These are phyloP conservation scores for Tuta absoluta DNA, from an alignment of 2,888 invertebrate genomes.

Conservation along the genomic window DNA sequence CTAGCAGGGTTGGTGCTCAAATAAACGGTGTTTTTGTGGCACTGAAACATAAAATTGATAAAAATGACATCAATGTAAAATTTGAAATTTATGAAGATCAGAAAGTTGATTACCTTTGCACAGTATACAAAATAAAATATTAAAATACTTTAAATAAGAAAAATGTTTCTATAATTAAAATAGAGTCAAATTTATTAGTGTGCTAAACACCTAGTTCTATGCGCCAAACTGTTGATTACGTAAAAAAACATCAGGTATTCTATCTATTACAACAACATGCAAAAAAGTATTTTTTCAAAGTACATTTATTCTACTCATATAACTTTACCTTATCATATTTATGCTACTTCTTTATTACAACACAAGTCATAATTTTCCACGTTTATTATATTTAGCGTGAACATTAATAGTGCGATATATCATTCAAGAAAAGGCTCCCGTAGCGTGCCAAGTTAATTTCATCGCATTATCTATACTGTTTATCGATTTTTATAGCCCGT, in stretches of 20 bases:
- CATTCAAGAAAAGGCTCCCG: conserved; percentile 64
- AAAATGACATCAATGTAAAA: too few species aligned
- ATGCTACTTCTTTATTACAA: conserved; percentile 57
- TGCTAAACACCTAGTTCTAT: too few species aligned
- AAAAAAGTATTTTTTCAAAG: neutral
- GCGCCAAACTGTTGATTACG: too few species aligned
- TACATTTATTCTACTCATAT: neutral
- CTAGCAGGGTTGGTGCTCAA: conserved; percentile 70
- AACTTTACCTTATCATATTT: neutral
- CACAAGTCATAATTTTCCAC: conserved; percentile 68
- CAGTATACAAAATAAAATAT: too few species aligned
- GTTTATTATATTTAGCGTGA: conserved; percentile 66
- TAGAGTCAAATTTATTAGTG: too few species aligned
- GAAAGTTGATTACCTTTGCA: too few species aligned
- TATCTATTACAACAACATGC: too few species aligned
- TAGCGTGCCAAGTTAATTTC: conserved; percentile 61
- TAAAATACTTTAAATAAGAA: too few species aligned
- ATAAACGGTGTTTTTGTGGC: neutral
- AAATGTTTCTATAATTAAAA: too few species aligned
- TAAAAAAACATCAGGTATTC: too few species aligned
- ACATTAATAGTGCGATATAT: conserved; percentile 67
- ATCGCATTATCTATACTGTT: conserved; percentile 65
- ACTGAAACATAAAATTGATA: too few species aligned
- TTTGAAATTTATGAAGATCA: too few species aligned
- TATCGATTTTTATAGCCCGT: conserved; percentile 41